Conservation (phyloP, 2,113 vertebrate species). For the Apus apus region DNA sequence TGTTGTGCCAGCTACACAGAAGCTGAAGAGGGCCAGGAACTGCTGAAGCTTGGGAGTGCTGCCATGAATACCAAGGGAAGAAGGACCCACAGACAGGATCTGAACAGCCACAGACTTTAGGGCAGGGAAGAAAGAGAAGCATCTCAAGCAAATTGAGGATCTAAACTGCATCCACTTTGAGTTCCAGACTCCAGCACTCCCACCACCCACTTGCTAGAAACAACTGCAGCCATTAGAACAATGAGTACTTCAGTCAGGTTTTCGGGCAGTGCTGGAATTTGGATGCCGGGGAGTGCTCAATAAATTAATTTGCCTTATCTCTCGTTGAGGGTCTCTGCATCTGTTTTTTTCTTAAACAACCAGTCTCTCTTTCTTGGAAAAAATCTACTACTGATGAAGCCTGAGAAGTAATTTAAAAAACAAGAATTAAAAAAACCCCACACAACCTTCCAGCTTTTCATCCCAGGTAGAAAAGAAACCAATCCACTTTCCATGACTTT, state of each 20-base stretch:
- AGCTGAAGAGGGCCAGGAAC: not conserved
- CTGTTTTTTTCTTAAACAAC: not conserved
- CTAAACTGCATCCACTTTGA: not conserved
- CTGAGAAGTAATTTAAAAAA: not conserved
- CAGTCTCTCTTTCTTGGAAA: not conserved
- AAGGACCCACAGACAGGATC: not conserved
- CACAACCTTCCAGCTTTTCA: not conserved
- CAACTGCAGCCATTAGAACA: not conserved
- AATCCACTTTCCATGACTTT: not conserved
- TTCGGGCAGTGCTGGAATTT: not conserved
- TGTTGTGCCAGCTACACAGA: conserved; percentile 23
- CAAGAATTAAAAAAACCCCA: not conserved
- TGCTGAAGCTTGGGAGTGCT: not conserved
- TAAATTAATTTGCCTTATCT: not conserved
- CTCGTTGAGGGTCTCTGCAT: not conserved
- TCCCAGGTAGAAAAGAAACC: not conserved
- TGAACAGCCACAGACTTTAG: not conserved
- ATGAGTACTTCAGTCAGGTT: not conserved
- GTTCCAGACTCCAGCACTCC: not conserved
- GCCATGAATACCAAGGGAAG: not conserved
- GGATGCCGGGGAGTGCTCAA: not conserved
- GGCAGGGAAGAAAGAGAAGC: not conserved
- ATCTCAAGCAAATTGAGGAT: not conserved
- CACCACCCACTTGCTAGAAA: not conserved
- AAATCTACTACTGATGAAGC: not conserved